Evolutionary conservation across 1,140 invertebrate genomes (phyloP).

Genomic region (Callitettix versicolor): DNA sequence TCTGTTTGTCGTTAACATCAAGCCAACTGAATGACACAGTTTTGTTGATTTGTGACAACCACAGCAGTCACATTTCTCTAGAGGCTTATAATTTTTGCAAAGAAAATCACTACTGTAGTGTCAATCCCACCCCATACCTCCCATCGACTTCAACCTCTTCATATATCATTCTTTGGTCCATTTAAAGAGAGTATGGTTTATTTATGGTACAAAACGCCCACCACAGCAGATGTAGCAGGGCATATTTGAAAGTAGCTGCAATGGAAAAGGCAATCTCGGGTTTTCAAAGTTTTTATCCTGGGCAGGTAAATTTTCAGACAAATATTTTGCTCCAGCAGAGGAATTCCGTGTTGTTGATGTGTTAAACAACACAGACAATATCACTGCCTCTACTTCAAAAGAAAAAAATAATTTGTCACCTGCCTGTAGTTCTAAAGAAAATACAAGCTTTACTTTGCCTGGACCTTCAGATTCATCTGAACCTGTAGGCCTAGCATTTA

Average conservation of each 20-base stretch:
- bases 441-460: constrained; percentile 20
- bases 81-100: constrained; percentile 22
- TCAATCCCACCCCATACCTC: constrained; percentile 11
- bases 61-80: constrained; percentile 21
- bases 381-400: not conserved
- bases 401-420: constrained; percentile 32
- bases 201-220: too few species aligned
- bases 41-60: constrained; percentile 27
- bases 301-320: not conserved
- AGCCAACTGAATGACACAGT: constrained; percentile 20
- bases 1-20: constrained; percentile 23
- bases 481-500: too few species aligned
- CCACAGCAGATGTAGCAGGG: not conserved
- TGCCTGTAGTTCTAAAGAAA: constrained; percentile 31
- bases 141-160: constrained; percentile 32
- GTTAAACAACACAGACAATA: not conserved
- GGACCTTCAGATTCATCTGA: constrained; percentile 1
- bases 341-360: not conserved
- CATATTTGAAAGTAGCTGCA: not conserved
- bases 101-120: constrained; percentile 24
- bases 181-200: constrained; percentile 19
- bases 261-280: not conserved
- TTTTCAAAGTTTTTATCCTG: not conserved
- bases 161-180: constrained; percentile 24
- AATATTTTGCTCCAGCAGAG: not conserved